phyloP scores from a whole-genome alignment of 2,113 vertebrate genomes.

The Silurus asotus region DNA sequence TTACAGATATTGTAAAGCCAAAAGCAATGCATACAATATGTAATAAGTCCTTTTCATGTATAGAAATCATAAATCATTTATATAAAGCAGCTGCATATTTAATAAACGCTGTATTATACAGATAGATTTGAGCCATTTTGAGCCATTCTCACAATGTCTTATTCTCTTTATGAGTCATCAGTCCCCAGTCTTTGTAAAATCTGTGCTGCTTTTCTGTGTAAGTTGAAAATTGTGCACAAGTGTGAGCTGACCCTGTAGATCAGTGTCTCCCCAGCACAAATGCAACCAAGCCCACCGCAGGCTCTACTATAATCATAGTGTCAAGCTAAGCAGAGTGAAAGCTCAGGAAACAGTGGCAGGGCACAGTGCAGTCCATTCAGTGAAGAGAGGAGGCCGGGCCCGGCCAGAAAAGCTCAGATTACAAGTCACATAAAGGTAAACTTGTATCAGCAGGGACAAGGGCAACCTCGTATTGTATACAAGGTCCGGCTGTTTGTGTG shows the following conservation, averaged over 20 bases:
- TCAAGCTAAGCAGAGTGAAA: slow-evolving; percentile 61
- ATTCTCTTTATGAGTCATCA: neutral
- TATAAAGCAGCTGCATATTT: neutral
- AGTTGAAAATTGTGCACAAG: slow-evolving; percentile 52
- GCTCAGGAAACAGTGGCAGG: slow-evolving; percentile 52
- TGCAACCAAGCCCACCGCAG: slow-evolving; percentile 29
- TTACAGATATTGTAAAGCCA: neutral
- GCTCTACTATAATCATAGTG: slow-evolving; percentile 57
- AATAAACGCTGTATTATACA: neutral
- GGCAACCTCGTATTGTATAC: slow-evolving; percentile 46
- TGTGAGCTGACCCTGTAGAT: slow-evolving; percentile 54
- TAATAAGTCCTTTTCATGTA: neutral
- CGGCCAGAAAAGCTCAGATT: slow-evolving; percentile 60
- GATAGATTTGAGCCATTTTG: neutral
- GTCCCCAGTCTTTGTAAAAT: neutral
- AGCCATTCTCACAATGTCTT: neutral
- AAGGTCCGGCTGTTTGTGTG: slow-evolving; percentile 50
- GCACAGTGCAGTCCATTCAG: slow-evolving; percentile 47
- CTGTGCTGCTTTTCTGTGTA: slow-evolving; percentile 36
- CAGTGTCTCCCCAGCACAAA: slow-evolving; percentile 52
- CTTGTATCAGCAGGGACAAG: slow-evolving; percentile 59
- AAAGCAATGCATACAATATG: neutral
- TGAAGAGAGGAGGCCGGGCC: slow-evolving; percentile 29
- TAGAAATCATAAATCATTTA: neutral
- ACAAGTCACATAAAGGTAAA: slow-evolving; percentile 57